Evolutionary conservation across 2,888 invertebrate genomes (phyloP), one percentile per base, ranked within the genome.

Genomic region (Drosophila lacicola): DNA sequence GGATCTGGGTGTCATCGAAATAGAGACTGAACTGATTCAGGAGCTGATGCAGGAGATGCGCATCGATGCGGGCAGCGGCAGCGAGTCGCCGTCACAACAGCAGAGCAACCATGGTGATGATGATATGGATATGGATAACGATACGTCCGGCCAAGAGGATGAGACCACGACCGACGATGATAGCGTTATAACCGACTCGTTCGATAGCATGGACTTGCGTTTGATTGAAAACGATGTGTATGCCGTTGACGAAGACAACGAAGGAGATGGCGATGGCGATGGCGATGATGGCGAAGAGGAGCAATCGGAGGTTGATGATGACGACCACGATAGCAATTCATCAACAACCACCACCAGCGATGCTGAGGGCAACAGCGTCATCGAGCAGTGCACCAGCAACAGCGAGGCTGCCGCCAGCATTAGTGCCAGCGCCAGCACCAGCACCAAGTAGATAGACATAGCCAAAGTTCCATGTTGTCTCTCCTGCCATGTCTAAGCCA

Each of bases 41-140:
- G 92, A 92, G 53, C 67, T 92, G 34, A 88, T 92, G 66, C 86
- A 87, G 10, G 92, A 91, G 60, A 88, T 91, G 60, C 90, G 90
- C 66, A 75, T 90, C 13, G 76, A 81, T 44, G 51, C 74, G 13
- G 70, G 70, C 33, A 70, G 67, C 46, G 53, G 60, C 60, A 68
- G 60, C 34, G 82, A 78, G 14, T 78, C 80, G 9, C 55, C 71
- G 41, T 49, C 75, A 21, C 79, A 82, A 3, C 79, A 83, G 3
- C 83, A 82, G 3, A 83, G 80, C 39, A 60, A 75, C 3, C 77
- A 70, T 2, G 75, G 58, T 14, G 79, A 82, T 6, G 82, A 81
- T 62, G 78, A 80, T 4, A 71, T 53, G 4, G 81, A 83, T 10
- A 37, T 71, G 55, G 86, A 82, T 29, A 82, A 69, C 41, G 82